Evolutionary conservation across 2,113 vertebrate species (phyloP).

Genomic region (Gobius niger): DNA sequence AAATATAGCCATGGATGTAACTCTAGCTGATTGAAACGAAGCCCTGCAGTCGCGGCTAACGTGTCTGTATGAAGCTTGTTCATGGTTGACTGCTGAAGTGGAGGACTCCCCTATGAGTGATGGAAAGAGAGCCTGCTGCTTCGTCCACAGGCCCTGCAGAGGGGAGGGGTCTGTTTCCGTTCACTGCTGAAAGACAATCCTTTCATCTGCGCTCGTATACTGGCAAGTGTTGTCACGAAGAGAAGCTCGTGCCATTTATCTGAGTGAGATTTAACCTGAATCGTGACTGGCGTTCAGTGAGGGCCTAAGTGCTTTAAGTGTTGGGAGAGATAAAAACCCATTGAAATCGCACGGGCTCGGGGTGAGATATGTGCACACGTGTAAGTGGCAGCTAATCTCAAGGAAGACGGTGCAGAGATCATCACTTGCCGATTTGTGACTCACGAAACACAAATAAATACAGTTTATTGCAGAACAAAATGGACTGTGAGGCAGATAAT

Average conservation of each 20-base stretch:
- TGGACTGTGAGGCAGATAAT: background rate
- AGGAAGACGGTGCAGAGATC: slow-evolving; percentile 23
- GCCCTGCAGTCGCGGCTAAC: slow-evolving; percentile 24
- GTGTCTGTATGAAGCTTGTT: slow-evolving; percentile 26
- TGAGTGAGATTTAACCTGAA: slow-evolving; percentile 56
- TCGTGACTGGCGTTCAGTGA: slow-evolving; percentile 28
- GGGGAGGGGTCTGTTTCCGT: slow-evolving; percentile 64
- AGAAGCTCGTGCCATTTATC: slow-evolving; percentile 53
- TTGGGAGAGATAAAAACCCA: slow-evolving; percentile 53
- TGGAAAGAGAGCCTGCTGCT: slow-evolving; percentile 40
- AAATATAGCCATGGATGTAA: slow-evolving; percentile 6
- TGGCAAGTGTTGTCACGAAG: slow-evolving; percentile 54
- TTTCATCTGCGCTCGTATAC: slow-evolving; percentile 62
- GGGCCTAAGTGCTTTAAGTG: slow-evolving; percentile 45
- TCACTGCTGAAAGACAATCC: slow-evolving; percentile 58
- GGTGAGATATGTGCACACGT: slow-evolving; percentile 28
- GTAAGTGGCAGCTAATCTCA: slow-evolving; percentile 22
- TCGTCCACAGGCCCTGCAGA: slow-evolving; percentile 10
- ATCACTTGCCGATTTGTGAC: slow-evolving; percentile 15
- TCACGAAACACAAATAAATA: background rate
- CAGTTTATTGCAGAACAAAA: background rate
- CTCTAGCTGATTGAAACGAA: slow-evolving; percentile 32
- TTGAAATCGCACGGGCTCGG: slow-evolving; percentile 45
- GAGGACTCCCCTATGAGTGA: slow-evolving; percentile 59
- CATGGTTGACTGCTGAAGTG: slow-evolving; percentile 53